phyloP scores from a whole-genome alignment of 1,140 invertebrate species.

The Orussus abietinus region DNA sequence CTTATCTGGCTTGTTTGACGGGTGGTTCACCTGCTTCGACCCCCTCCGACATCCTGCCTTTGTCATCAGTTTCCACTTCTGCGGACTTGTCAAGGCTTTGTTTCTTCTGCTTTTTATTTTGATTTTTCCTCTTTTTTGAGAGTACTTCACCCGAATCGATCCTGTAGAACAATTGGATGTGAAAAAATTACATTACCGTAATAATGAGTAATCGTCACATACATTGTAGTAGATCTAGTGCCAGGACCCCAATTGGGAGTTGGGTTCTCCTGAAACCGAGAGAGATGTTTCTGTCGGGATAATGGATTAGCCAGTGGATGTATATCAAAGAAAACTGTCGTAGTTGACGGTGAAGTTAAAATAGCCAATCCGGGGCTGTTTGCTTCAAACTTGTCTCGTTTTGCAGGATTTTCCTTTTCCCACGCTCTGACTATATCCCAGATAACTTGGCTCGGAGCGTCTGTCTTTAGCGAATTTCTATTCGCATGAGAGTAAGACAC shows the following conservation, averaged over 20 bases:
- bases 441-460: slow-evolving; percentile 80
- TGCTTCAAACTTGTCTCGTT: slow-evolving; percentile 51
- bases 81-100: slow-evolving; percentile 1
- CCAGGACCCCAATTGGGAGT: slow-evolving; percentile 86
- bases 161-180: slow-evolving; percentile 17
- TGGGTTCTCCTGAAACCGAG: slow-evolving; percentile 86
- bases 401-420: slow-evolving; percentile 58
- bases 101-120: slow-evolving; percentile 17
- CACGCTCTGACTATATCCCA: slow-evolving; percentile 92
- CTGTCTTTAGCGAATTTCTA: slow-evolving; percentile 87
- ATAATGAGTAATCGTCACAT: too few relatives aligned
- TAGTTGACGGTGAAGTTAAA: slow-evolving; percentile 51
- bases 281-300: slow-evolving; percentile 68
- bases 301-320: slow-evolving; percentile 75
- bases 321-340: slow-evolving; percentile 58
- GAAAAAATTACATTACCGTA: too few relatives aligned
- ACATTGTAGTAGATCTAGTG: slow-evolving; percentile 66
- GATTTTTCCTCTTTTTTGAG: slow-evolving; percentile 21
- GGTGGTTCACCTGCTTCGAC: background rate
- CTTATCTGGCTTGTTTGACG: slow-evolving; percentile 3
- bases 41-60: background rate
- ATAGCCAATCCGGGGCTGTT: slow-evolving; percentile 59
- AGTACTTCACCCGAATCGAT: slow-evolving; percentile 17
- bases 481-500: slow-evolving; percentile 91
- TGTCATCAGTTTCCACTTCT: slow-evolving; percentile 9